A percentile compares a stretch with the other conserved stretches of the same genome.
These are phyloP conservation scores for Dendronephthya gigantea DNA, from an alignment of 64 coral and sea anemone species.

Conservation along the genomic window DNA sequence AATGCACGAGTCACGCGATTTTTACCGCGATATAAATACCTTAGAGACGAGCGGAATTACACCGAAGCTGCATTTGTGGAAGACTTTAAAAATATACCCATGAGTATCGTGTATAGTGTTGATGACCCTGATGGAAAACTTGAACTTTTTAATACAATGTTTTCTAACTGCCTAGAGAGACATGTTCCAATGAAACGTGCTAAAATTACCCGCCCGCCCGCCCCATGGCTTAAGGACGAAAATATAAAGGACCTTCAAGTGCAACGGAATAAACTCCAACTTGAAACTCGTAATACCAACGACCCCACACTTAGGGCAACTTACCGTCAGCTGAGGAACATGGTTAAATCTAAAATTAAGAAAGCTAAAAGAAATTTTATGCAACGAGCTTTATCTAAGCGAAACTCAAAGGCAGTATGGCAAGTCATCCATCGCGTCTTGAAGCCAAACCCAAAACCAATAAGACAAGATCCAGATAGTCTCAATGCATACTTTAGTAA, in stretches of 20 bases:
- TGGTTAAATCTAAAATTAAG: slow-evolving; percentile 5
- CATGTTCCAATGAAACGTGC: background rate
- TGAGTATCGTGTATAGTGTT: background rate
- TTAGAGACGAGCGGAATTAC: slow-evolving; percentile 6
- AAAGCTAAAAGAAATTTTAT: slow-evolving; percentile 20
- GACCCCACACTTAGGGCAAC: background rate
- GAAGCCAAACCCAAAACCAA: background rate
- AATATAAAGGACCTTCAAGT: slow-evolving; percentile 1
- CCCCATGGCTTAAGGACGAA: slow-evolving; percentile 9
- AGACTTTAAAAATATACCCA: background rate
- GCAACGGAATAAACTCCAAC: background rate
- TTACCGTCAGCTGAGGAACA: slow-evolving; percentile 16
- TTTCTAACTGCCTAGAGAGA: background rate
- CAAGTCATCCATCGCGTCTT: background rate
- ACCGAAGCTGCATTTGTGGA: background rate
- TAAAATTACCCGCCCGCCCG: slow-evolving; percentile 1
- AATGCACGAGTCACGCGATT: slow-evolving; percentile 11
- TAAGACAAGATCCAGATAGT: background rate
- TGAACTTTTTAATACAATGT: background rate
- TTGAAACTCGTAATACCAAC: slow-evolving; percentile 10
- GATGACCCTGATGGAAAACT: background rate
- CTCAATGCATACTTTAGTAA: background rate
- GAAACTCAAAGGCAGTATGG: slow-evolving; percentile 8
- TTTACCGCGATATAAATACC: slow-evolving; percentile 8
- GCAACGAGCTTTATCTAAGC: slow-evolving; percentile 5